phyloP scores from a whole-genome alignment of 2,888 invertebrate genomes.

The Andrena trimmerana region DNA sequence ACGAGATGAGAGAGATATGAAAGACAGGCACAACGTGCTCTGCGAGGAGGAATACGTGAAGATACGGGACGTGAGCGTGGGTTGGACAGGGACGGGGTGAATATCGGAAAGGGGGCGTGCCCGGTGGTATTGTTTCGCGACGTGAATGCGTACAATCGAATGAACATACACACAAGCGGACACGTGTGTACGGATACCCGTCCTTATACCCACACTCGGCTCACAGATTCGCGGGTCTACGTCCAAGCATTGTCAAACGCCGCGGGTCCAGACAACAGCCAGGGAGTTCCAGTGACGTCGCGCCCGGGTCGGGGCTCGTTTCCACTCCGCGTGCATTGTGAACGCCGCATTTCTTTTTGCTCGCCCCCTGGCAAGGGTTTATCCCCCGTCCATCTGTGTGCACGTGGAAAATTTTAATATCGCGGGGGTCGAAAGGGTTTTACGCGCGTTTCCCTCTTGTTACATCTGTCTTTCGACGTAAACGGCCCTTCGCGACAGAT shows the following conservation, averaged over 20 bases:
- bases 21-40: slow-evolving; percentile 8
- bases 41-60: not conserved
- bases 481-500: slow-evolving; percentile 30
- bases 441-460: slow-evolving; percentile 1
- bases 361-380: slow-evolving; percentile 4
- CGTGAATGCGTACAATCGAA: slow-evolving; percentile 70
- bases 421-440: slow-evolving; percentile 26
- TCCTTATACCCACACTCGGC: not conserved
- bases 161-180: slow-evolving; percentile 18
- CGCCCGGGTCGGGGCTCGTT: slow-evolving; percentile 2
- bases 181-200: not conserved
- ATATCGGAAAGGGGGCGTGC: slow-evolving; percentile 48
- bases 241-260: slow-evolving; percentile 41
- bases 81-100: not conserved
- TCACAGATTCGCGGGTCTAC: slow-evolving; percentile 24
- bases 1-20: not conserved
- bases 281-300: slow-evolving; percentile 21
- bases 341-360: slow-evolving; percentile 2
- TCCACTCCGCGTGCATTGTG: slow-evolving; percentile 22
- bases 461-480: slow-evolving; percentile 28
- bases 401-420: slow-evolving; percentile 56
- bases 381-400: slow-evolving; percentile 12
- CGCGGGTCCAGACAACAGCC: slow-evolving; percentile 24
- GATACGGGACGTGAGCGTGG: slow-evolving; percentile 35
- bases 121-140: slow-evolving; percentile 68